Percentiles rank a stretch among this genome's conserved stretches.
Evolutionary conservation across 2,113 vertebrate genomes (phyloP).

Genomic region (Grammomys dolichurus): DNA sequence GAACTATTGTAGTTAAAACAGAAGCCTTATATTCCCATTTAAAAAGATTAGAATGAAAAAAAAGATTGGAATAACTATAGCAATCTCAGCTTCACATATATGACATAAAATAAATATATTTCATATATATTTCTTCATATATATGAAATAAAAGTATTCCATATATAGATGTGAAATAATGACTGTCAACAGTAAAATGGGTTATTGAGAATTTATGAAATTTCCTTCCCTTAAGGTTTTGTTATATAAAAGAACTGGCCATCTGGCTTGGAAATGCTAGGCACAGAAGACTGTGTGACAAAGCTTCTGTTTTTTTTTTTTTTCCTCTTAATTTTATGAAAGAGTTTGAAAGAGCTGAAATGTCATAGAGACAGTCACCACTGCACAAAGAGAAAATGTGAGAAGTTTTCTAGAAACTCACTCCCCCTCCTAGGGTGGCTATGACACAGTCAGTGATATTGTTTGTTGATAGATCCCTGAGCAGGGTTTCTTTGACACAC

Average conservation of each 20-base stretch:
- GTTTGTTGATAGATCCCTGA: not conserved
- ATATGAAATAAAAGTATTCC: not conserved
- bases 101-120: not conserved
- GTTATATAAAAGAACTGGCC: constrained; percentile 58
- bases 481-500: not conserved
- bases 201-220: constrained; percentile 35
- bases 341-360: constrained; percentile 32
- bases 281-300: not conserved
- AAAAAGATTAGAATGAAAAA: not conserved
- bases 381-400: constrained; percentile 23
- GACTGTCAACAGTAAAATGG: not conserved
- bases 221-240: constrained; percentile 44
- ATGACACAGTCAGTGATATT: not conserved
- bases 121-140: too few relatives aligned
- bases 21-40: not conserved
- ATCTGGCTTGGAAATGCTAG: constrained; percentile 40
- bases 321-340: constrained; percentile 63
- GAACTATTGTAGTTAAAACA: constrained; percentile 39
- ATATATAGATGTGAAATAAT: not conserved
- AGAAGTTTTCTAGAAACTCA: constrained; percentile 32
- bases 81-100: not conserved
- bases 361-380: not conserved
- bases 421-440: not conserved
- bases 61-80: not conserved
- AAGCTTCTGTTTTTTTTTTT: not conserved